Evolutionary conservation across 2,113 vertebrate genomes (phyloP).

Genomic region (Mirza zaza): DNA sequence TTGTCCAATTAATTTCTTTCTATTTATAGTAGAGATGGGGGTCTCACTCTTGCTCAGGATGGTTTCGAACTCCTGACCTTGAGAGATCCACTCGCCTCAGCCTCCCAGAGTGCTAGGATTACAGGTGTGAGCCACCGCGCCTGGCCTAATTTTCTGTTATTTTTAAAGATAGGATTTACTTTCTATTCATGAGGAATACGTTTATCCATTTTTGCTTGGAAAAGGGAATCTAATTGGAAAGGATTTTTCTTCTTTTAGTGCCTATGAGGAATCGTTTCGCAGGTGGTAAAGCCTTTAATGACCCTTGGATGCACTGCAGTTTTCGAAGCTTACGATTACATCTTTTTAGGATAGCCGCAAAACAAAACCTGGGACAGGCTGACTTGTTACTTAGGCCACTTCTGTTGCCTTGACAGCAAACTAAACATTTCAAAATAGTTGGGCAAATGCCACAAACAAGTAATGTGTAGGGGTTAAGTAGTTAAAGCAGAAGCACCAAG

Average conservation of each 20-base stretch:
- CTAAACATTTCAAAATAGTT: constrained; percentile 51
- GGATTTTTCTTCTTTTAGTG: not conserved
- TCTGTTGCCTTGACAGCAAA: constrained; percentile 46
- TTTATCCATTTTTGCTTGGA: not conserved
- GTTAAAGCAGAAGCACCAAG: not conserved
- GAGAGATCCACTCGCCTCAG: too few relatives aligned
- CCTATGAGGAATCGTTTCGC: constrained; percentile 4
- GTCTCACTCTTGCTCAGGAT: too few relatives aligned
- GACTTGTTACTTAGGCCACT: not conserved
- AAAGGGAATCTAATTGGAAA: not conserved
- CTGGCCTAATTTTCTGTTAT: not conserved
- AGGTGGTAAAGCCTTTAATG: constrained; percentile 5
- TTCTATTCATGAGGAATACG: not conserved
- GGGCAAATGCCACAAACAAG: not conserved
- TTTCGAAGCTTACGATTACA: not conserved
- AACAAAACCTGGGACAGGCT: constrained; percentile 18
- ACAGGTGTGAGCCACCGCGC: too few relatives aligned
- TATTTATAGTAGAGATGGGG: too few relatives aligned
- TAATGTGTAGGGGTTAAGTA: not conserved
- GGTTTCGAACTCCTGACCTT: too few relatives aligned
- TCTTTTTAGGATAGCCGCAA: not conserved
- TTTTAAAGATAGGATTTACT: not conserved
- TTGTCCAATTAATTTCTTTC: too few relatives aligned
- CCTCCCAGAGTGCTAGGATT: too few relatives aligned
- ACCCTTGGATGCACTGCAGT: not conserved